Conservation (phyloP, 2,113 vertebrate genomes). For the human (Homo sapiens) region DNA sequence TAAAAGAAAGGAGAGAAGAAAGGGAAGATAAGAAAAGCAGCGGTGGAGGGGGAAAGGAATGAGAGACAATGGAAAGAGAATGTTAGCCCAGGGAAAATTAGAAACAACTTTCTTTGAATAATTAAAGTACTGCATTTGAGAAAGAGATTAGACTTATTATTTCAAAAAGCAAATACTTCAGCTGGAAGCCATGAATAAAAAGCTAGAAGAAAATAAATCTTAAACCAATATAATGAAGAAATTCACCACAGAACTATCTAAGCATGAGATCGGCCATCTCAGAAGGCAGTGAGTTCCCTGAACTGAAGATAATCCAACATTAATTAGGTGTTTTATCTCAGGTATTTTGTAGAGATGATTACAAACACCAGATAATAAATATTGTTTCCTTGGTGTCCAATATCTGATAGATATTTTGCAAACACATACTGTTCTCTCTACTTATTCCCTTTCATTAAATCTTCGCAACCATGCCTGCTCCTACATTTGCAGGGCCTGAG, state of each 20-base stretch:
- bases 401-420: not conserved
- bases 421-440: not conserved
- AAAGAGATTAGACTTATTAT: not conserved
- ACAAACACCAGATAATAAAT: not conserved
- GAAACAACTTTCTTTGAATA: slow-evolving; percentile 4
- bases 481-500: not conserved
- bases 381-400: not conserved
- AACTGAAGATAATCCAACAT: not conserved
- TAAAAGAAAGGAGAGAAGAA: not conserved
- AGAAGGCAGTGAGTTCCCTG: not conserved
- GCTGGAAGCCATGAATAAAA: not conserved
- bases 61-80: not conserved
- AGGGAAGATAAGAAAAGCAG: not conserved
- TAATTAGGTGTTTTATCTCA: not conserved
- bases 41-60: not conserved
- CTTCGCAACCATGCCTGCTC: not conserved
- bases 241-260: not conserved
- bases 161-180: not conserved
- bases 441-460: not conserved
- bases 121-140: not conserved
- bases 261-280: not conserved
- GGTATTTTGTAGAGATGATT: not conserved
- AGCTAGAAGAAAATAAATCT: not conserved
- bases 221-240: not conserved
- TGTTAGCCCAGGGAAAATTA: not conserved